These are phyloP conservation scores for Plestiodon gilberti DNA, from an alignment of 2,113 vertebrate genomes.

Conservation along the genomic window DNA sequence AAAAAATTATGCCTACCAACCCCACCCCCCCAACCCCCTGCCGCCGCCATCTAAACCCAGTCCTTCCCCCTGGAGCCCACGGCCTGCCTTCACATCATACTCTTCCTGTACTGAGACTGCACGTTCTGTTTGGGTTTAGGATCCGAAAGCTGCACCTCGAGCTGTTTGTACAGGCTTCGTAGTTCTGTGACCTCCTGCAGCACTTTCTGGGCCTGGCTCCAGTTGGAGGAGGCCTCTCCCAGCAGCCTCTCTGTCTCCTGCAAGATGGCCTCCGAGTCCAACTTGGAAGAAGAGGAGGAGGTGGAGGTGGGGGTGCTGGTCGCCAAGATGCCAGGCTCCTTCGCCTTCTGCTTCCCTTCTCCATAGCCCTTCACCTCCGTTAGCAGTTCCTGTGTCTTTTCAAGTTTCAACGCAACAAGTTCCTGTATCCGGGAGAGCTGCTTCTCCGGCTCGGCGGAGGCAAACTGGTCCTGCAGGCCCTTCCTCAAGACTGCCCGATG, in stretches of 20 bases:
- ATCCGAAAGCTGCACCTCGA: conserved; percentile 79
- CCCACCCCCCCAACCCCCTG: neutral
- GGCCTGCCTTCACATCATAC: conserved; percentile 82
- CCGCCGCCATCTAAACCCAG: conserved; percentile 9
- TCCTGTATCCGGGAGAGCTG: conserved; percentile 83
- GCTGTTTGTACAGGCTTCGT: conserved; percentile 82
- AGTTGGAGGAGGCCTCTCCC: conserved; percentile 83
- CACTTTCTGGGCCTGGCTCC: conserved; percentile 89
- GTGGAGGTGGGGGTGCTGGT: conserved; percentile 22
- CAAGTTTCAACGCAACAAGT: conserved; percentile 89
- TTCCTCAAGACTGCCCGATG: conserved; percentile 27
- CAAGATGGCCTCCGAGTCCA: conserved; percentile 76
- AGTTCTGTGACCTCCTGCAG: conserved; percentile 90
- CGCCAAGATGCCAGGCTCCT: conserved; percentile 59
- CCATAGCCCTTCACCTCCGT: conserved; percentile 80
- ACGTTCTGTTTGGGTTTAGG: conserved; percentile 70
- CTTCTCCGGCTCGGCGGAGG: conserved; percentile 24
- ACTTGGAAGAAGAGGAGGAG: conserved; percentile 51
- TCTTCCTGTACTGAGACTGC: conserved; percentile 80
- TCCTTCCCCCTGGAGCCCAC: conserved; percentile 16
- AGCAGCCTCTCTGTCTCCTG: conserved; percentile 87
- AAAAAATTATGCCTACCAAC: conserved; percentile 20
- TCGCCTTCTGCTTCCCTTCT: conserved; percentile 76
- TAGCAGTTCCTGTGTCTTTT: conserved; percentile 91
- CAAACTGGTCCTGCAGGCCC: conserved; percentile 45